Evolutionary conservation across 1,140 invertebrate species (phyloP), one percentile per base, ranked within the genome.

Genomic region (Pseudomyrmex flavicornis): DNA sequence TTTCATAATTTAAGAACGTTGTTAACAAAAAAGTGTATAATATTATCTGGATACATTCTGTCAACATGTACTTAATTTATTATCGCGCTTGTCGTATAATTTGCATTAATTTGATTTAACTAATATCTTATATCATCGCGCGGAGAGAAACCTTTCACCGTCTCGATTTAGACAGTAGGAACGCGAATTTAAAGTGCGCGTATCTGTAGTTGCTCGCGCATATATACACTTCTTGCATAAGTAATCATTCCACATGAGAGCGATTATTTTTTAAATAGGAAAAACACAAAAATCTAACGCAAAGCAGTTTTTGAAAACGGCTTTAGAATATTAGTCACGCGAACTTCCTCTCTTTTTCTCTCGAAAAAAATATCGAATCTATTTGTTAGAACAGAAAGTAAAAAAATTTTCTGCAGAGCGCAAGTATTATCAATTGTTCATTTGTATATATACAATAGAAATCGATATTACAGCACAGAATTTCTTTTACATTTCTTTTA

Each of bases 71-170:
- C 54, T n/a, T 13, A 48, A 20, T 69, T n/a, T 69, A 44, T n/a
- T 17, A 1, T 56, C 35, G 26, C 17, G 13, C 76, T 26, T 12
- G 65, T 15, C 44, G 1, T 59, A 35, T 7, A 59, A 70, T 70
- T 70, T 79, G 65, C 65, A 79, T 79, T 79, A 79, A 59, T 79
- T 59, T 70, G 20, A 48, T 59, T 79, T 79, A 70, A n/a, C 44
- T n/a, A 70, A 48, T 69, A 26, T 58, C 20, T n/a, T 26, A 59
- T 12, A 56, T 12, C 20, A 59, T 46, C 65, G 26, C 35, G 44
- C 15, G 26, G 54, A 46, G 22, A 69, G 63, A 79, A 79, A 56
- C 76, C 76, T 70, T 70, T 79, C 76, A 70, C 76, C 52, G 54
- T 70, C 56, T 46, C 52, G 20, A 69, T 70, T 70, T 26, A 35